phyloP scores from a whole-genome alignment of 2,888 invertebrate genomes.

The Drosophila putrida region DNA sequence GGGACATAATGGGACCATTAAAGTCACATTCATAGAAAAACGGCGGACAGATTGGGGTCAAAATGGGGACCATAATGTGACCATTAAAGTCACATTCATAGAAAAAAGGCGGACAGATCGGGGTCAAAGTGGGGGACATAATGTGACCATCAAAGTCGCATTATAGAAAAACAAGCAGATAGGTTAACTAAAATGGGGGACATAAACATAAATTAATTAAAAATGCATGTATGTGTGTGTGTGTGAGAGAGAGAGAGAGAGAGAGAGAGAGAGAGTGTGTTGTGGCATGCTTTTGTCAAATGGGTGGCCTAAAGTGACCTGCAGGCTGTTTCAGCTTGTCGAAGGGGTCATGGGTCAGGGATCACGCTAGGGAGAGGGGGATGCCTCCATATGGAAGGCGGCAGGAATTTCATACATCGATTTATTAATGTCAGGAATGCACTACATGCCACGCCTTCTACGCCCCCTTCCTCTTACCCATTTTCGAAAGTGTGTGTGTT shows the following conservation, averaged over 20 bases:
- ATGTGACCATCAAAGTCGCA: too few relatives aligned
- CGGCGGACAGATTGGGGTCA: too few relatives aligned
- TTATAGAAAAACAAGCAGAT: too few relatives aligned
- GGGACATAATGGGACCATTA: too few relatives aligned
- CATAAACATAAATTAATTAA: too few relatives aligned
- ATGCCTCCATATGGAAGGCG: constrained; percentile 12
- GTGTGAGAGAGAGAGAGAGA: constrained; percentile 12
- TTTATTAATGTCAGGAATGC: constrained; percentile 78
- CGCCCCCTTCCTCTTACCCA: constrained; percentile 26
- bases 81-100: too few relatives aligned
- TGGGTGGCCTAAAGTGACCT: constrained; percentile 77
- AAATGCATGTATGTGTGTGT: constrained; percentile 61
- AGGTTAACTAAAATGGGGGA: too few relatives aligned
- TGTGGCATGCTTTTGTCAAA: constrained; percentile 74
- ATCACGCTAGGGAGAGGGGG: background rate
- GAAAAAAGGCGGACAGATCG: too few relatives aligned
- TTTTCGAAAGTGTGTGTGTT: constrained; percentile 8
- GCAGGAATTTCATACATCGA: constrained; percentile 75
- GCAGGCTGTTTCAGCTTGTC: constrained; percentile 65
- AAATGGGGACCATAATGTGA: too few relatives aligned
- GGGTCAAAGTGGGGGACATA: too few relatives aligned
- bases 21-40: too few relatives aligned
- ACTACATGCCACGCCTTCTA: constrained; percentile 55
- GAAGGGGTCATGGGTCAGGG: background rate
- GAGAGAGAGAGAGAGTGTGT: constrained; percentile 36